Percentiles rank a stretch among this genome's conserved stretches.
phyloP scores from a whole-genome alignment of 1,140 invertebrate genomes.

The Drosophila paulistorum region DNA sequence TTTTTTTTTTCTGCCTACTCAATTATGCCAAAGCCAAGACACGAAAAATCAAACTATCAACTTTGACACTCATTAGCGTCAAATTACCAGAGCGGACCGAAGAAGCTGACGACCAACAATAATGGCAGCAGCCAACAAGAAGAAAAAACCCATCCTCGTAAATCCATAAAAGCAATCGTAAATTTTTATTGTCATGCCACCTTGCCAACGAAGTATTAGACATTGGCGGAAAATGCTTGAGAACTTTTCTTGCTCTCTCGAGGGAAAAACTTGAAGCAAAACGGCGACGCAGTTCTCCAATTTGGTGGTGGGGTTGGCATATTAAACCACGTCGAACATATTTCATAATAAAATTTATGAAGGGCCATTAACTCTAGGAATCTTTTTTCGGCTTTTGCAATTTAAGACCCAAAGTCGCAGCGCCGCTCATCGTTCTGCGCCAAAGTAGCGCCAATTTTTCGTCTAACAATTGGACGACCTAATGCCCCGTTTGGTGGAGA shows the following conservation, averaged over 20 bases:
- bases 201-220: constrained; percentile 23
- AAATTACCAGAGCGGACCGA: constrained; percentile 57
- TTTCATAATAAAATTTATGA: constrained; percentile 81
- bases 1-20: constrained; percentile 6
- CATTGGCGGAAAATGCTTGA: constrained; percentile 59
- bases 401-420: constrained; percentile 48
- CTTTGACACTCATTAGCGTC: constrained; percentile 80
- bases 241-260: constrained; percentile 73
- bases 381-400: constrained; percentile 63
- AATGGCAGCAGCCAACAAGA: constrained; percentile 1
- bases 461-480: constrained; percentile 79
- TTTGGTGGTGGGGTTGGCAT: constrained; percentile 54
- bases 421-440: constrained; percentile 31
- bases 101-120: constrained; percentile 1
- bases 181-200: constrained; percentile 81
- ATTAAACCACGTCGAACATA: constrained; percentile 76
- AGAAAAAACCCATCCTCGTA: constrained; percentile 64
- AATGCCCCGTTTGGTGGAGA: constrained; percentile 74
- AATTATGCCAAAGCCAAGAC: constrained; percentile 50
- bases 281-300: constrained; percentile 42
- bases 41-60: constrained; percentile 71
- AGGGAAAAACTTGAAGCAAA: constrained; percentile 61
- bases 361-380: constrained; percentile 81
- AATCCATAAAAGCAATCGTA: constrained; percentile 81
- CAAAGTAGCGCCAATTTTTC: constrained; percentile 77